Evolutionary conservation across 2,888 invertebrate genomes (phyloP).

Genomic region (Eremobia ochroleuca): DNA sequence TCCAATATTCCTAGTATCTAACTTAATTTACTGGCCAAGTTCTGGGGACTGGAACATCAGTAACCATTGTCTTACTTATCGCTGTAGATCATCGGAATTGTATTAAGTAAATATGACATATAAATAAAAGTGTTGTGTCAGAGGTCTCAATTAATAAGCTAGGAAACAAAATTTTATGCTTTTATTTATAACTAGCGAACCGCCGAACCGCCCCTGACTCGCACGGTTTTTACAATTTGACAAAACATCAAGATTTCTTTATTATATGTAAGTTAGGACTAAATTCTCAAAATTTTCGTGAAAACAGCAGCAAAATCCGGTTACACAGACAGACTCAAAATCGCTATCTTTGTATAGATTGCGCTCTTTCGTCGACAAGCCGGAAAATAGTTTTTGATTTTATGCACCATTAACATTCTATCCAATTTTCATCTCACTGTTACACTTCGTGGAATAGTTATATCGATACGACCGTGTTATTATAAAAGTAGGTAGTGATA

Average conservation of each 20-base stretch:
- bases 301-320: neutral
- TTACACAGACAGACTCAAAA: neutral
- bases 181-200: neutral
- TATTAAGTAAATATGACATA: neutral
- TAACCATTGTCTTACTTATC: neutral
- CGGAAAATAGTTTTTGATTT: neutral
- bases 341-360: neutral
- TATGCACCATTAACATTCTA: neutral
- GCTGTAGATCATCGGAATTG: neutral
- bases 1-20: neutral
- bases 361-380: neutral
- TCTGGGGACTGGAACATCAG: neutral
- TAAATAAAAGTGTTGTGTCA: neutral
- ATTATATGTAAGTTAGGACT: neutral
- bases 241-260: neutral
- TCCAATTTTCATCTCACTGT: neutral
- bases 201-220: neutral
- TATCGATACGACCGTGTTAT: neutral
- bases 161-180: neutral
- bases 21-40: neutral
- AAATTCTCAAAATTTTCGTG: neutral
- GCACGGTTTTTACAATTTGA: neutral
- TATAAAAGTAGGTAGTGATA: neutral
- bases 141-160: neutral
- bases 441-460: constrained; percentile 8